phyloP scores from a whole-genome alignment of 2,888 invertebrate species.

The Dasysyrphus albostriatus region DNA sequence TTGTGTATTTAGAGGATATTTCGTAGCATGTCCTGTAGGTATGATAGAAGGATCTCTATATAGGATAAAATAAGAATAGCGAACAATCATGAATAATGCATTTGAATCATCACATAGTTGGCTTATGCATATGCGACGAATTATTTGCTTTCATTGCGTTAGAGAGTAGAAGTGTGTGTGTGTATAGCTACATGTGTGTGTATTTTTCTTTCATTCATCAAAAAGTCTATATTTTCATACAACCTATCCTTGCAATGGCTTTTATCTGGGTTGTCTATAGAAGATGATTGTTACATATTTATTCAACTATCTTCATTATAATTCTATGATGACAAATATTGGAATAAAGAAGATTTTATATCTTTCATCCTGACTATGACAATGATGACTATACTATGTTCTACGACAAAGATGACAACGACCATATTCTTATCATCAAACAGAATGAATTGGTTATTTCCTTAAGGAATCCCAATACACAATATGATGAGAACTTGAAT shows the following conservation, averaged over 20 bases:
- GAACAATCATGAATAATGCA: constrained; percentile 70
- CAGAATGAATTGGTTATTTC: constrained; percentile 68
- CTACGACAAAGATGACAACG: not conserved
- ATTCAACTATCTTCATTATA: constrained; percentile 67
- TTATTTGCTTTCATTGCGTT: constrained; percentile 40
- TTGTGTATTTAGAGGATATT: constrained; percentile 15
- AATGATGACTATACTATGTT: too few species aligned
- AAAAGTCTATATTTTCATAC: not conserved
- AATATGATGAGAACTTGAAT: constrained; percentile 39
- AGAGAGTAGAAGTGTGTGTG: not conserved
- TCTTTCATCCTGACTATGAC: constrained; percentile 31
- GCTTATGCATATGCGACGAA: constrained; percentile 74
- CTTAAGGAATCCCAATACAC: constrained; percentile 10
- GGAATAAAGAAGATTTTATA: constrained; percentile 14
- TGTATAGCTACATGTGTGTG: not conserved
- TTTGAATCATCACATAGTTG: constrained; percentile 60
- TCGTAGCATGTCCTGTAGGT: constrained; percentile 9
- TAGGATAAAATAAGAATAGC: constrained; percentile 23
- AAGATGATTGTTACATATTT: constrained; percentile 67
- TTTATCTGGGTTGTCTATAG: constrained; percentile 35
- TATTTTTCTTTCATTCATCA: constrained; percentile 18
- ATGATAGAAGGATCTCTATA: constrained; percentile 34
- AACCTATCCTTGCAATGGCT: constrained; percentile 32
- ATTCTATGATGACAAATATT: constrained; percentile 16
- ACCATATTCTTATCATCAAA: constrained; percentile 24